phyloP scores from a whole-genome alignment of 2,888 invertebrate species.

The Habroteleia sp. region DNA sequence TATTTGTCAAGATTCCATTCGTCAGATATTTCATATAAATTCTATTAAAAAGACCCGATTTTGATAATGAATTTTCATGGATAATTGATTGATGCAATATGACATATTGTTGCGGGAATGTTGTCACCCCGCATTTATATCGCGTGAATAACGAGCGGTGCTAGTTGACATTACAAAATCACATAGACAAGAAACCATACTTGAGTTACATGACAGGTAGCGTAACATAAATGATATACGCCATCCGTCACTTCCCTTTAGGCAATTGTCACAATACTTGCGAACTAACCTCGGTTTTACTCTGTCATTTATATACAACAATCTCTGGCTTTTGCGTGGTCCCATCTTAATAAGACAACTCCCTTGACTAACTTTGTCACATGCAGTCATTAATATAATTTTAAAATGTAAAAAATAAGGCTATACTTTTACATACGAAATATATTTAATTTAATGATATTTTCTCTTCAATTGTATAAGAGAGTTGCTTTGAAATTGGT shows the following conservation, averaged over 20 bases:
- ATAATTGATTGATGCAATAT: constrained; percentile 23
- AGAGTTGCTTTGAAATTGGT: too few species aligned
- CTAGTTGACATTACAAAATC: constrained; percentile 46
- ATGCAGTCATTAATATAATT: constrained; percentile 33
- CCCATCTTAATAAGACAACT: constrained; percentile 38
- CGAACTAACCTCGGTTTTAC: constrained; percentile 45
- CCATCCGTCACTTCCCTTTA: constrained; percentile 56
- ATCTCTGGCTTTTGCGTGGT: constrained; percentile 21
- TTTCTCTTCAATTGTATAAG: too few species aligned
- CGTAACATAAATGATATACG: constrained; percentile 56
- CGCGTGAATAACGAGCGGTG: constrained; percentile 36
- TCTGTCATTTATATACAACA: constrained; percentile 51
- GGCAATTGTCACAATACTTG: constrained; percentile 62
- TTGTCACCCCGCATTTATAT: constrained; percentile 8
- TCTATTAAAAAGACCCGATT: background rate
- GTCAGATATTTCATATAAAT: constrained; percentile 10
- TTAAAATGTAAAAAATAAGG: constrained; percentile 5
- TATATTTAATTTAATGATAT: too few species aligned
- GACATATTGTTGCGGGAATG: constrained; percentile 17
- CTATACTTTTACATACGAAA: too few species aligned
- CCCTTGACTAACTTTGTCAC: constrained; percentile 36
- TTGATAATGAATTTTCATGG: background rate
- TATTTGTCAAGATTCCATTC: constrained; percentile 24
- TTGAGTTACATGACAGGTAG: constrained; percentile 50
- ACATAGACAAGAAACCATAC: constrained; percentile 54